Conservation (phyloP, 2,888 invertebrate genomes). For the Unio delphinus region DNA sequence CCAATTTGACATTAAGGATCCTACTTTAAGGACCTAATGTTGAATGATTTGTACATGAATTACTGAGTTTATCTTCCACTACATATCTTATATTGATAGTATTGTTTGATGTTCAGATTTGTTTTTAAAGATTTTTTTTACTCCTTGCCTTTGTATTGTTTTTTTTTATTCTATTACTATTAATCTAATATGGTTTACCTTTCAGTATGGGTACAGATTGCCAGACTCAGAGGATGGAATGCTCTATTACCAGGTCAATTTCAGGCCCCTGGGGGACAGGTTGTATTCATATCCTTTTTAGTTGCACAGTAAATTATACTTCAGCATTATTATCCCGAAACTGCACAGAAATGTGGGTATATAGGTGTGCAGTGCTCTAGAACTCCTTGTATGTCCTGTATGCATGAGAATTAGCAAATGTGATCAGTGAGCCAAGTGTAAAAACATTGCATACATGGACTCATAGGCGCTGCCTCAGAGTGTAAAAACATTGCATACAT, state of each 20-base stretch:
- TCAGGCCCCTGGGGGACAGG: conserved; percentile 57
- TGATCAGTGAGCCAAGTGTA: too few relatives aligned
- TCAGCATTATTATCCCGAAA: too few relatives aligned
- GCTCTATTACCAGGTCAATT: conserved; percentile 62
- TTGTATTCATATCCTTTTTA: conserved; percentile 66
- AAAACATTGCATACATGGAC: too few relatives aligned
- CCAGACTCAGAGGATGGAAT: conserved; percentile 65
- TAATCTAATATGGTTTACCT: conserved; percentile 6
- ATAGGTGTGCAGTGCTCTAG: too few relatives aligned
- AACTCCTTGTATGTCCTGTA: too few relatives aligned
- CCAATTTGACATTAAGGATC: too few relatives aligned
- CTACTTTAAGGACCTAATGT: too few relatives aligned
- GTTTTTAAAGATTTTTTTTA: background rate
- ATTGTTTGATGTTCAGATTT: background rate
- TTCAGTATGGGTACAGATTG: conserved; percentile 68
- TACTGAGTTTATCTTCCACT: background rate
- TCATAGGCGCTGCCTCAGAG: too few relatives aligned
- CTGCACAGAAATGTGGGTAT: too few relatives aligned
- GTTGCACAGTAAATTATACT: background rate
- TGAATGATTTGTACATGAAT: too few relatives aligned
- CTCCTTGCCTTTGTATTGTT: background rate
- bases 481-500: too few relatives aligned
- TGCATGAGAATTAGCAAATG: too few relatives aligned
- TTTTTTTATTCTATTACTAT: background rate
- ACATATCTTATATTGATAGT: background rate